Percentiles rank a stretch among this genome's conserved stretches.
Evolutionary conservation across 2,113 vertebrate genomes (phyloP).

Genomic region (Platichthys flesus): DNA sequence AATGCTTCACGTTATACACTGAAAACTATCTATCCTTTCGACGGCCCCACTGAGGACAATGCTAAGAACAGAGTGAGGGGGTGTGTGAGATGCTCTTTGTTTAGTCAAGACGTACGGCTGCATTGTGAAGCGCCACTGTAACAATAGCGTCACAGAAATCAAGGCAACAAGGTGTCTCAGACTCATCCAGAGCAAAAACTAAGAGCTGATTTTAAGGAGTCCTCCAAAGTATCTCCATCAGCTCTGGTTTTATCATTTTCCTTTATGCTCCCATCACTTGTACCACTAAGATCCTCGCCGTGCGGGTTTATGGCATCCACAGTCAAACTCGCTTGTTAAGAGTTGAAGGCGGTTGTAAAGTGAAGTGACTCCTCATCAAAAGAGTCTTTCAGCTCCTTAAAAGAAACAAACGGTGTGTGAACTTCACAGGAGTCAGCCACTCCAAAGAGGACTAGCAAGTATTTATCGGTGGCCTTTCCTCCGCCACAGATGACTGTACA

Average conservation of each 20-base stretch:
- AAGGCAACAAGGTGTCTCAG: background rate
- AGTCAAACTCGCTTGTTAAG: slow-evolving; percentile 39
- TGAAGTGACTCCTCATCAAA: slow-evolving; percentile 30
- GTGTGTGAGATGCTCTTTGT: background rate
- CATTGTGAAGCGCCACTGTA: background rate
- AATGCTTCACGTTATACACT: too few species aligned
- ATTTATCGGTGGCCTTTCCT: slow-evolving; percentile 13
- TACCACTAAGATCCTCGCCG: background rate
- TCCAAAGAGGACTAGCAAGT: slow-evolving; percentile 30
- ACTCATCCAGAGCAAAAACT: background rate
- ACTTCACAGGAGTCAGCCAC: slow-evolving; percentile 30
- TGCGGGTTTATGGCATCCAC: slow-evolving; percentile 7
- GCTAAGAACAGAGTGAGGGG: slow-evolving; percentile 4
- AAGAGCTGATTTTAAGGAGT: slow-evolving; percentile 1
- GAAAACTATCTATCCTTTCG: background rate
- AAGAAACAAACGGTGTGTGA: slow-evolving; percentile 41
- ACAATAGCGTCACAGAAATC: background rate
- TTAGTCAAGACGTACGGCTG: slow-evolving; percentile 1
- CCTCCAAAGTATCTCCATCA: slow-evolving; percentile 6
- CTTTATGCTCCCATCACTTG: background rate
- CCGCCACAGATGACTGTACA: background rate
- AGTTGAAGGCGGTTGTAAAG: slow-evolving; percentile 9
- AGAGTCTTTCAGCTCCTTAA: slow-evolving; percentile 33
- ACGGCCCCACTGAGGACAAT: background rate
- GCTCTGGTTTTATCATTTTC: slow-evolving; percentile 7